Evolutionary conservation across 2,113 vertebrate species (phyloP), one percentile per base, ranked within the genome.

Genomic region (Rhegmatorhina hoffmannsi): DNA sequence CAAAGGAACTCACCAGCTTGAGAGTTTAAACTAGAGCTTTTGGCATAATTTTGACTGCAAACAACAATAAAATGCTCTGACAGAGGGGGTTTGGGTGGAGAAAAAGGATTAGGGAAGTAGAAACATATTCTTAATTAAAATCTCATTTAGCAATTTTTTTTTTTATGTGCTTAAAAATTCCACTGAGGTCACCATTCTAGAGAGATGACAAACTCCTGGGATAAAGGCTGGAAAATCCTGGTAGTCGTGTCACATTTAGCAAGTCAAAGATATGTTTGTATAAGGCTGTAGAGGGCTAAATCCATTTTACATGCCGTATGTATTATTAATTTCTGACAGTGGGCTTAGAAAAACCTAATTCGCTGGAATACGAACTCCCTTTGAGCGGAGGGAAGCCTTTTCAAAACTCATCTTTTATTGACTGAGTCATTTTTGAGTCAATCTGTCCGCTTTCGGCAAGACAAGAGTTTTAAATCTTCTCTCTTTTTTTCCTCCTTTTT

Each of bases 341-440:
- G 94, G 97, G 96, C 96, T 97, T 94, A 90, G 84, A 97, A 96
- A 97, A 96, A 96, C 93, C 85, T 92, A 97, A 96, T 94, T 97
- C 97, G 93, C 92, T 29, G 80, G 94, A 96, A 98, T 96, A 97
- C 18, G 63, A 90, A 91, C 94, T 96, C 93, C 90, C 86, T 97
- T 95, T 97, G 92, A 93, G 96, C 74, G 9, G 79, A 97, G 96
- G 91, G 91, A 95, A 92, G 91, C 82, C 96, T 97, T 97, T 97
- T 95, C 95, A 95, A 94, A 97, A 96, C 96, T 98, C 97, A 97
- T 98, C 96, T 97, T 98, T 98, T 97, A 98, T 97, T 97, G 98
- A 98, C 97, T 84, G 85, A 98, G 95, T 97, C 96, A 95, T 97
- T 98, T 97, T 90, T 73, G 73, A 98, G 97, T 97, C 97, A 97